Base-by-base conservation (phyloP, 2,888 invertebrate species). In the Philereme transversata region DNA sequence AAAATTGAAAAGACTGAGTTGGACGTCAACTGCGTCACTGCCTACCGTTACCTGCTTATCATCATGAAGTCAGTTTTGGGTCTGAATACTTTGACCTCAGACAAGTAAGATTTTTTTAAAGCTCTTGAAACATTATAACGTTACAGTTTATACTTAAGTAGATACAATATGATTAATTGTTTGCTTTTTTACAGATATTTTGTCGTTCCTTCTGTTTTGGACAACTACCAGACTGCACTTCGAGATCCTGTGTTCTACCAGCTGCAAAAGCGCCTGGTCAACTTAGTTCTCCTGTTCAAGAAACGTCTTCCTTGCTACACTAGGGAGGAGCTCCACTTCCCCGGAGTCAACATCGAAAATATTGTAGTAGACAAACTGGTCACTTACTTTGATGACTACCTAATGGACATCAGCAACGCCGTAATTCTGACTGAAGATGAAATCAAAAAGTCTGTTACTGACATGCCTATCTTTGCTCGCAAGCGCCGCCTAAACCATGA, bases 211-310 rank as follows among this genome's bases (percentile, higher is more conserved):
- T 89, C 94, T 9, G 90, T 94, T 1, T 85, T 95, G 68, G 94
- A 95, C 72, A 88, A 92, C 67, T 94, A 93, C 75, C 93, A 94
- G 74, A 95, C 95, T 5, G 93, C 94, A 72, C 84, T 95, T 69
- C 95, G 96, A 67, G 96, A 96, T 78, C 96, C 96, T 11, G 92
- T 95, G 46, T 96, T 95, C 93, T 96, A 95, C 82, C 93, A 94
- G 68, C 85, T 96, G 60, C 95, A 94, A 79, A 94, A 95, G 82
- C 94, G 94, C 61, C 87, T 95, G 65, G 76, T 93, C 51, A 81
- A 93, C 62, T 87, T 92, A 51, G 92, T 94, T 77, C 81, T 89
- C 67, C 89, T 94, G 50, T 95, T 94, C 91, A 95, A 95, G 78
- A 77, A 83, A 65, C 92, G 92, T 67, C 84, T 95, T 50, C 90